phyloP scores from a whole-genome alignment of 1,140 invertebrate species.

The Penaeus japonicus region DNA sequence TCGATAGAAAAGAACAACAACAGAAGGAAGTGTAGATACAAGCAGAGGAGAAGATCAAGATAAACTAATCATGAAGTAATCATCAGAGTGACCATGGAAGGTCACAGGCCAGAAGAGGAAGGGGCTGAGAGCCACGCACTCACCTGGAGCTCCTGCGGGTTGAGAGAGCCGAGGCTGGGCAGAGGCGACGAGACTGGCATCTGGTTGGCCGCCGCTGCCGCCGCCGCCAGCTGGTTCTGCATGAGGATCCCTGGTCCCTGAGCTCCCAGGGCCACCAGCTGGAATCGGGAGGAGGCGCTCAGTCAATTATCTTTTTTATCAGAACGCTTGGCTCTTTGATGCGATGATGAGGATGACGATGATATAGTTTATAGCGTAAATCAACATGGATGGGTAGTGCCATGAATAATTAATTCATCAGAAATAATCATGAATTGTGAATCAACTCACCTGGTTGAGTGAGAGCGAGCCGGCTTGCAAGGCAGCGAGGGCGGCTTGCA shows the following conservation, averaged over 20 bases:
- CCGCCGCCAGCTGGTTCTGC: conserved; percentile 66
- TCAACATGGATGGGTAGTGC: no score
- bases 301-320: no score
- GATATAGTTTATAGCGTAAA: no score
- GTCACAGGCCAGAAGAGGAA: no score
- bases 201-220: conserved; percentile 61
- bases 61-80: no score
- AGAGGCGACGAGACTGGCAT: conserved; percentile 52
- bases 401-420: no score
- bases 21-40: conserved; percentile 44
- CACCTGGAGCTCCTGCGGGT: conserved; percentile 60
- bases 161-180: conserved; percentile 52
- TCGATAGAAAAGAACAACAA: background rate
- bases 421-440: background rate
- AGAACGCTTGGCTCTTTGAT: no score
- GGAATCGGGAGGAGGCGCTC: conserved; percentile 26
- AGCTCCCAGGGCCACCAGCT: conserved; percentile 68
- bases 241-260: conserved; percentile 65
- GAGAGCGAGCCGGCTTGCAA: conserved; percentile 73
- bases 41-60: background rate
- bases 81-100: no score
- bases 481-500: conserved; percentile 71
- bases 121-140: background rate
- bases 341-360: no score
- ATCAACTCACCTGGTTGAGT: conserved; percentile 65